phyloP scores from a whole-genome alignment of 2,113 vertebrate species.

The Sinocyclocheilus anophthalmus region DNA sequence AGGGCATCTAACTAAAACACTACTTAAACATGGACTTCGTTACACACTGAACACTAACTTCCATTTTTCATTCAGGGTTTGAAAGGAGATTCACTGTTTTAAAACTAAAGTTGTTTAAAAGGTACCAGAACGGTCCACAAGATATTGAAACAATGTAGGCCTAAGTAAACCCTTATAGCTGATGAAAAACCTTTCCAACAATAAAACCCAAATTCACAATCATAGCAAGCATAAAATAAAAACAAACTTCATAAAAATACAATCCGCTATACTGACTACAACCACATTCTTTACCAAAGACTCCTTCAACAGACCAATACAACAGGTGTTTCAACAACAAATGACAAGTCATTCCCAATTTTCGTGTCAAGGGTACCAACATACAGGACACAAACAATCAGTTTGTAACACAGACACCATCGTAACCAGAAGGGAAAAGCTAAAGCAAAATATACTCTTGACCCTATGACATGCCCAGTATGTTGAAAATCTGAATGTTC shows the following conservation, averaged over 20 bases:
- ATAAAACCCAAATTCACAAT: constrained; percentile 25
- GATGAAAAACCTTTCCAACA: constrained; percentile 4
- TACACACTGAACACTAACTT: neutral
- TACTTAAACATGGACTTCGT: constrained; percentile 4
- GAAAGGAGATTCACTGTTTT: constrained; percentile 2
- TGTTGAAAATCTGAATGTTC: neutral
- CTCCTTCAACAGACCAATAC: neutral
- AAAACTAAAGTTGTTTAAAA: constrained; percentile 26
- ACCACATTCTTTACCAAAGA: neutral
- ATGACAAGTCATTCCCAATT: neutral
- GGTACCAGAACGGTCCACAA: neutral
- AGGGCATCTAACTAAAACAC: neutral
- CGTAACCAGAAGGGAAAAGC: constrained; percentile 6
- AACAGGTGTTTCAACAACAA: constrained; percentile 11
- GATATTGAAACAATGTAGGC: neutral
- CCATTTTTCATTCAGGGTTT: neutral
- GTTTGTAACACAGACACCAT: neutral
- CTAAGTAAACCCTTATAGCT: neutral
- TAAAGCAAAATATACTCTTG: too few species aligned
- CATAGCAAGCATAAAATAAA: neutral
- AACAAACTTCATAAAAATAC: constrained; percentile 29
- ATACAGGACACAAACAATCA: neutral
- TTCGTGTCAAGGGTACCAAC: neutral
- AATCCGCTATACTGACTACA: too few species aligned
- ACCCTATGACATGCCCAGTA: neutral